A percentile compares a stretch with the other conserved stretches of the same genome.
phyloP scores from a whole-genome alignment of 2,888 invertebrate genomes.

The Nymphalis urticae region DNA sequence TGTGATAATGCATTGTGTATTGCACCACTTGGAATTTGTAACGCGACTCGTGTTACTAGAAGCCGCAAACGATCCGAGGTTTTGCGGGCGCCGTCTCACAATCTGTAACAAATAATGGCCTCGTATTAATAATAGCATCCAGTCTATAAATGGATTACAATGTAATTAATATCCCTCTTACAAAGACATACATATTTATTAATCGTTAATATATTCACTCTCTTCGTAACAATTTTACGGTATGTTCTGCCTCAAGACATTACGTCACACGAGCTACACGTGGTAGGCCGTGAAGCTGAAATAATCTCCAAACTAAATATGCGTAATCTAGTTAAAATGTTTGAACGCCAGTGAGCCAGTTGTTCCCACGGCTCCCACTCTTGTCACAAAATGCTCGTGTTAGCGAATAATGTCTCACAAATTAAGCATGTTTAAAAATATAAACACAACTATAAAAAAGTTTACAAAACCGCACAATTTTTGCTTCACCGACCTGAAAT shows the following conservation, averaged over 20 bases:
- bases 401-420: too few relatives aligned
- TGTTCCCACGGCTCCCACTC: background rate
- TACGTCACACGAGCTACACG: too few relatives aligned
- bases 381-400: background rate
- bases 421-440: too few relatives aligned
- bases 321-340: too few relatives aligned
- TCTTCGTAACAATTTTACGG: background rate
- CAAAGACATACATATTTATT: constrained; percentile 5
- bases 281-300: too few relatives aligned
- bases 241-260: too few relatives aligned
- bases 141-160: constrained; percentile 25
- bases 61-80: constrained; percentile 56
- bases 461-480: constrained; percentile 41
- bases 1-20: constrained; percentile 47
- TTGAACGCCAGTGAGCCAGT: background rate
- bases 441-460: constrained; percentile 29
- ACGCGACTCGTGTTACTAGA: constrained; percentile 52
- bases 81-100: constrained; percentile 61
- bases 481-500: constrained; percentile 35
- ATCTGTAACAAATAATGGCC: constrained; percentile 67
- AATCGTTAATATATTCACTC: background rate
- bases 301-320: too few relatives aligned
- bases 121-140: constrained; percentile 57
- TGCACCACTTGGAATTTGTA: constrained; percentile 49
- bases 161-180: constrained; percentile 26